Base-by-base conservation (phyloP, 2,888 invertebrate genomes). In the Laothoe populi region DNA sequence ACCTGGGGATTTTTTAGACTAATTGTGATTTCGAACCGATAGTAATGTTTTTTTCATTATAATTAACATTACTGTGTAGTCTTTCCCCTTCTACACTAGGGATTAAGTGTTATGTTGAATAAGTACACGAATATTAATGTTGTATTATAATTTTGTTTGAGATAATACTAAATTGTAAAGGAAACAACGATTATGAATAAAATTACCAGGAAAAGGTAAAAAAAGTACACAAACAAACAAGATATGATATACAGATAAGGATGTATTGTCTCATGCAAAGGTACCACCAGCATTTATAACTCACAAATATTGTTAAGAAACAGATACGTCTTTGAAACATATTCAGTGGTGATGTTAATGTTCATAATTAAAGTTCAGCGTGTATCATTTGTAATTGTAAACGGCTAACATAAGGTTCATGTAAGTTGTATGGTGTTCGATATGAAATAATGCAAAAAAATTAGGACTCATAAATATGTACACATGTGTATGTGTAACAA, bases 371-470 rank as follows among this genome's bases (percentile, higher is more conserved):
- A 40, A 61, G 60, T 49, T 49, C 49, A 44, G 19, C 19, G 44
- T 35, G 0, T 59, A 35, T 42, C 42, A 49, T 40, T 42, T 61
- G 38, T 61, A 58, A 58, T 59, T 46, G 45, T 57, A 48, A 62
- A 38, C 53, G 21, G 84, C 87, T 87, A 84, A 81, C 81, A 80
- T 88, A 88, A 82, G 76, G 71, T 84, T 83, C 48, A 79, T 79
- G 71, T 81, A 83, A 84, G 82, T 78, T 85, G 89, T 86, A 85
- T 81, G 87, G 85, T 89, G 85, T 85, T 87, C 85, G 79, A 75
- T 53, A 80, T 81, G 77, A 82, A 81, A 78, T 70, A 65, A 44
- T 5, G 7, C 42, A 44, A 44, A 19, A 44, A 44, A 10, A 0
- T 19, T 42, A 42, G 3, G 11, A 4, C n/a, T 40, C 16, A n/a